Evolutionary conservation across 2,797 vertebrate species (phyloP), one percentile per base, ranked within the genome.

Genomic region (Alcedo quadribrachys): DNA sequence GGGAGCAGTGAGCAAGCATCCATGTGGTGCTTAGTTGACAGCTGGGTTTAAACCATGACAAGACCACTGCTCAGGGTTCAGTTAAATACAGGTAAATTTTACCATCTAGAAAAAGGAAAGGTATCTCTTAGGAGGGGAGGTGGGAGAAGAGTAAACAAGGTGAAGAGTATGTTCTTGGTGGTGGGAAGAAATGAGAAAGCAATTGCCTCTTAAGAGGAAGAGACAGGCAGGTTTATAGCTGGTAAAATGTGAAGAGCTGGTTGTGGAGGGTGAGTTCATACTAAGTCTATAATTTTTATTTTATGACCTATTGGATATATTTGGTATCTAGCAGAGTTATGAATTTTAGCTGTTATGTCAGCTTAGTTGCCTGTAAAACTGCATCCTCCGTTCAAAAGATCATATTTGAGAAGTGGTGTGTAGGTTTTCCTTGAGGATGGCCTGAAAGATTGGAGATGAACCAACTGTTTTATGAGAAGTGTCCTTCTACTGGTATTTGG

Each of bases 71-170:
- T 80, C 9, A 8, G 24, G 40, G 37, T 76, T 51, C 33, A 48
- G 0, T 57, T 42, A 53, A 69, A 55, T 24, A 20, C 0, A 1
- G 21, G 40, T 77, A 2, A 17, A 3, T 71, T 91, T 54, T 62
- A 13, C 28, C 4, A 0, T 57, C 10, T 61, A 2, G 3, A n/a
- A 60, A 87, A 9, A 22, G 28, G 53, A 62, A 63, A 75, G 12
- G 12, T 12, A 27, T 5, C 24, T 78, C 17, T 12, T 53, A 10
- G 28, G 12, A 68, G 30, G 12, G 14, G 30, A 42, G 12, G 15
- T 0, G 2, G 45, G 25, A 53, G 18, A 10, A 55, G 12, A 50
- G 7, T 1, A 61, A 16, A 2, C 15, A 17, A 4, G 6, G 9
- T 58, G 27, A 28, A 51, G 50, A 17, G 28, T 27, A 20, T 30